Percentiles rank a stretch among this genome's conserved stretches.
phyloP scores from a whole-genome alignment of 1,140 invertebrate genomes.

The Lasaia peninsularis region DNA sequence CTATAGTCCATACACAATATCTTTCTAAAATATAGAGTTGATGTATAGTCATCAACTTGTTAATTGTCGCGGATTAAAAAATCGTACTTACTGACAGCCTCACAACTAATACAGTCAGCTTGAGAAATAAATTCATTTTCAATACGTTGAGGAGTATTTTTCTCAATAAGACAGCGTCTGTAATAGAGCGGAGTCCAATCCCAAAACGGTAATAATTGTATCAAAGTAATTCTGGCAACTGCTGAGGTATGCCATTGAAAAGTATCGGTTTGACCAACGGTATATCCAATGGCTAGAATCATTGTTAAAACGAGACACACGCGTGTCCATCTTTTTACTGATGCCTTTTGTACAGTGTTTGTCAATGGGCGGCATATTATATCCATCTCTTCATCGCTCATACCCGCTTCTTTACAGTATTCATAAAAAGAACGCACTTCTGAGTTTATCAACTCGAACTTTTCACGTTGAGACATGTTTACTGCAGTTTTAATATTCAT shows the following conservation, averaged over 20 bases:
- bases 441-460: constrained; percentile 75
- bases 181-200: constrained; percentile 89
- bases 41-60: no score
- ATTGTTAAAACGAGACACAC: constrained; percentile 53
- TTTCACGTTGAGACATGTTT: constrained; percentile 71
- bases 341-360: constrained; percentile 78
- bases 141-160: constrained; percentile 56
- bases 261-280: constrained; percentile 68
- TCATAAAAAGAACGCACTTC: constrained; percentile 80
- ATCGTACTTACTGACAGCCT: constrained; percentile 65
- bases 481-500: constrained; percentile 57
- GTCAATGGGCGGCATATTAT: constrained; percentile 82
- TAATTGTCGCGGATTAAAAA: no score
- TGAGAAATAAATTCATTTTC: constrained; percentile 44
- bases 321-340: constrained; percentile 75
- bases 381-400: constrained; percentile 82
- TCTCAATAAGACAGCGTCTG: constrained; percentile 84
- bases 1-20: no score
- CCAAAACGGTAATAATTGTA: constrained; percentile 85
- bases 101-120: constrained; percentile 67
- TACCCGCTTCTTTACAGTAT: constrained; percentile 83
- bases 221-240: constrained; percentile 80
- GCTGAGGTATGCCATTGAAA: constrained; percentile 80
- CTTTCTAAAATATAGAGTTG: no score
- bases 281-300: constrained; percentile 64